Conservation (phyloP, 2,888 invertebrate genomes). For the Molorchus minor region DNA sequence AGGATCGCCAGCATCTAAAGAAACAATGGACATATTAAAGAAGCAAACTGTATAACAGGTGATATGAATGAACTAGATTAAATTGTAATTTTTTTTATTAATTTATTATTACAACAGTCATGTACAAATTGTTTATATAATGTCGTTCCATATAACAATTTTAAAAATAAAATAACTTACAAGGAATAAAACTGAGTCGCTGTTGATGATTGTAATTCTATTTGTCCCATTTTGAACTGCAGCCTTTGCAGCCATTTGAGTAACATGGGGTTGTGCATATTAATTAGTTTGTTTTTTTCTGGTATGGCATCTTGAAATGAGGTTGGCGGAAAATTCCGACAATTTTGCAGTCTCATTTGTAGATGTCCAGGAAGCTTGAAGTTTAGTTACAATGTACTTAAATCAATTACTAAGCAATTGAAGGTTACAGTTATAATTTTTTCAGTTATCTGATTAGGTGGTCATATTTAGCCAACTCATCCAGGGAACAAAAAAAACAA, state of each 20-base stretch:
- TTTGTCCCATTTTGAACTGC: constrained; percentile 98
- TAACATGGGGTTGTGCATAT: constrained; percentile 66
- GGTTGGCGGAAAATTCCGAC: constrained; percentile 81
- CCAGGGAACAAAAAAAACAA: no score
- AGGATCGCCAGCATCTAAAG: constrained; percentile 32
- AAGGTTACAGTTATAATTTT: no score
- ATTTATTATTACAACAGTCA: constrained; percentile 44
- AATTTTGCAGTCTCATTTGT: constrained; percentile 85
- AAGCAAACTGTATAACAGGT: constrained; percentile 33
- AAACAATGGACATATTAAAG: constrained; percentile 41
- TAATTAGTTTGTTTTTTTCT: constrained; percentile 60
- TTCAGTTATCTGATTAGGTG: no score
- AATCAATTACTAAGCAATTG: no score
- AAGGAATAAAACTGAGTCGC: constrained; percentile 90
- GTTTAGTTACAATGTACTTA: no score
- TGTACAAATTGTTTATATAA: constrained; percentile 43
- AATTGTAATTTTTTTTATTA: constrained; percentile 34
- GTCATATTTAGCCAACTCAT: no score
- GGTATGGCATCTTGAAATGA: constrained; percentile 62
- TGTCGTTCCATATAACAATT: constrained; percentile 11
- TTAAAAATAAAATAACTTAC: constrained; percentile 55
- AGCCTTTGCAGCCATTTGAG: constrained; percentile 89
- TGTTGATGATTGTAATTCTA: constrained; percentile 91
- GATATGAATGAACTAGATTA: background rate
- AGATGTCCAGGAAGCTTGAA: constrained; percentile 87